Conservation (phyloP, 2,113 vertebrate genomes). For the Hydropotes inermis region DNA sequence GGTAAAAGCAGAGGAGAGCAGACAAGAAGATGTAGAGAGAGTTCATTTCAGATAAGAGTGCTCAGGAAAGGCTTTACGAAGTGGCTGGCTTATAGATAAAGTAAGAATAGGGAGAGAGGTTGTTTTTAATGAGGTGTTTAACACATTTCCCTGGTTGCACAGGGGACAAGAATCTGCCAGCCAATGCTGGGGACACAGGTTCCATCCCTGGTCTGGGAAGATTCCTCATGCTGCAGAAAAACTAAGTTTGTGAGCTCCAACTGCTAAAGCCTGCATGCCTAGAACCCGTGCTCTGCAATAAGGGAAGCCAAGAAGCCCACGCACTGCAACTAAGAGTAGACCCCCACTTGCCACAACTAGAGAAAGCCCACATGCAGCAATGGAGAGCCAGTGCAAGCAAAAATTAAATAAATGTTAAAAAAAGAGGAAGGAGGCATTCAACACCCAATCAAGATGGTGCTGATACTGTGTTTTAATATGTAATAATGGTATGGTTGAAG, state of each 20-base stretch:
- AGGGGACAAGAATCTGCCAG: neutral
- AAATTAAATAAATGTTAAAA: neutral
- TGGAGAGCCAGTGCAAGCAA: neutral
- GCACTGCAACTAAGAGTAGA: neutral
- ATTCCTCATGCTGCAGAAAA: neutral
- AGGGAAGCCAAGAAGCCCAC: neutral
- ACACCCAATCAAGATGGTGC: neutral
- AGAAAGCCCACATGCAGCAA: fast-evolving
- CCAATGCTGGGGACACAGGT: neutral
- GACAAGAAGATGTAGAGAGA: neutral
- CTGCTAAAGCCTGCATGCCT: neutral
- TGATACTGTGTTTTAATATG: neutral
- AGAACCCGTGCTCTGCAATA: neutral
- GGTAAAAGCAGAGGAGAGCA: neutral
- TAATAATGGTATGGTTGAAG: neutral
- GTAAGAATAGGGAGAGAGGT: neutral
- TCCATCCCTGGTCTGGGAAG: neutral
- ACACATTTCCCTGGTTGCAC: neutral
- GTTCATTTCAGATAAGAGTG: neutral
- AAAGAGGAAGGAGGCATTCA: neutral
- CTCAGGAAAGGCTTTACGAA: neutral
- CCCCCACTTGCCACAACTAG: neutral
- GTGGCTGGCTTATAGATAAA: neutral
- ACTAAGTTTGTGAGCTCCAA: neutral
- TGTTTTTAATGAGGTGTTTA: neutral